phyloP scores from a whole-genome alignment of 2,888 invertebrate species.

The Tenodera sinensis region DNA sequence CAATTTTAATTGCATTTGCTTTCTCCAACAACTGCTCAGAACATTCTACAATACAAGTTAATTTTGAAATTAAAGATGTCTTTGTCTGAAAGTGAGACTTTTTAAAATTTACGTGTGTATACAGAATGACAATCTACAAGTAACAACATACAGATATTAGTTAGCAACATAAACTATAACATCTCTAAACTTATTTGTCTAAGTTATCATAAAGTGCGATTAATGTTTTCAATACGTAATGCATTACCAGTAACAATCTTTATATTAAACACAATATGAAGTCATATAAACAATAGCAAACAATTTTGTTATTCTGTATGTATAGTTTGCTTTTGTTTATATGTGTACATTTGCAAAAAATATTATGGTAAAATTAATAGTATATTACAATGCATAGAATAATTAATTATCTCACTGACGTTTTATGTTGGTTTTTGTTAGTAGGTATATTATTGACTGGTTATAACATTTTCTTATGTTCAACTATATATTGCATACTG shows the following conservation, averaged over 20 bases:
- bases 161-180: not conserved
- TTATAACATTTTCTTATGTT: not conserved
- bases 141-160: not conserved
- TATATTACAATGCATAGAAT: not conserved
- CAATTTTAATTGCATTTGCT: not conserved
- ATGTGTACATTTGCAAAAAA: not conserved
- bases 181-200: not conserved
- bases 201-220: not conserved
- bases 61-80: not conserved
- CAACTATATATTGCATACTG: not conserved
- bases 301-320: not conserved
- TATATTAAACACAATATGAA: not conserved
- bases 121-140: not conserved
- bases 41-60: not conserved
- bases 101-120: not conserved
- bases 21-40: not conserved
- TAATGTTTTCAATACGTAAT: not conserved
- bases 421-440: not conserved
- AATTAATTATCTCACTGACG: not conserved
- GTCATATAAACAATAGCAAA: not conserved
- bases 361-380: not conserved
- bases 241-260: not conserved
- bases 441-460: not conserved
- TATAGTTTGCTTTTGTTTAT: not conserved
- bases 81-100: not conserved